Evolutionary conservation across 2,888 invertebrate genomes (phyloP).

Genomic region (Limnephilus auricula): DNA sequence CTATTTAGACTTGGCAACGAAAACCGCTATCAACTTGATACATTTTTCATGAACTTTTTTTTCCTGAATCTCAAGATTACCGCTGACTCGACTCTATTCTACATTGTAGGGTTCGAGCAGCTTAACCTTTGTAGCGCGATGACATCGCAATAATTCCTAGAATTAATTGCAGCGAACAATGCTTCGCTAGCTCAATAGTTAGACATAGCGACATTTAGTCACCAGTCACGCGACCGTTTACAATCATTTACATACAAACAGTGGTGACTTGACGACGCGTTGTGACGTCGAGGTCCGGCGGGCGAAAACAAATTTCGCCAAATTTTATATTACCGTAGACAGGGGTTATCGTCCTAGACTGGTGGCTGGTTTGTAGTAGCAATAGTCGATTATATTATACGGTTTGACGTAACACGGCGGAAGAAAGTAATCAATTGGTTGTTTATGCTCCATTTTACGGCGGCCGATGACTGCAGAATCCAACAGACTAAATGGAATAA

Average conservation of each 20-base stretch:
- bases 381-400: background rate
- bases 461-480: no score
- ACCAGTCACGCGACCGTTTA: background rate
- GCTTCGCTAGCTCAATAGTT: background rate
- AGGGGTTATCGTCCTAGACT: background rate
- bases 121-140: background rate
- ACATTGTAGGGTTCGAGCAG: background rate
- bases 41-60: background rate
- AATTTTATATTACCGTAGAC: background rate
- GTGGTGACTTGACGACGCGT: background rate
- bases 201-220: background rate
- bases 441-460: no score
- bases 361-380: background rate
- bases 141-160: background rate
- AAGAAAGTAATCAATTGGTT: background rate
- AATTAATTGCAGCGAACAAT: background rate
- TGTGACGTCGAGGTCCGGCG: no score
- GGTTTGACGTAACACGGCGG: background rate
- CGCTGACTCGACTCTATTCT: no score
- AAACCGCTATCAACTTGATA: background rate
- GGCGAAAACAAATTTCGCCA: background rate
- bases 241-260: background rate
- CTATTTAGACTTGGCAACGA: background rate
- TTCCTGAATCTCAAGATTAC: background rate
- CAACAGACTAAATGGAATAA: no score